These are phyloP conservation scores for Vanessa atalanta DNA, from an alignment of 1,140 invertebrate genomes.

Conservation along the genomic window DNA sequence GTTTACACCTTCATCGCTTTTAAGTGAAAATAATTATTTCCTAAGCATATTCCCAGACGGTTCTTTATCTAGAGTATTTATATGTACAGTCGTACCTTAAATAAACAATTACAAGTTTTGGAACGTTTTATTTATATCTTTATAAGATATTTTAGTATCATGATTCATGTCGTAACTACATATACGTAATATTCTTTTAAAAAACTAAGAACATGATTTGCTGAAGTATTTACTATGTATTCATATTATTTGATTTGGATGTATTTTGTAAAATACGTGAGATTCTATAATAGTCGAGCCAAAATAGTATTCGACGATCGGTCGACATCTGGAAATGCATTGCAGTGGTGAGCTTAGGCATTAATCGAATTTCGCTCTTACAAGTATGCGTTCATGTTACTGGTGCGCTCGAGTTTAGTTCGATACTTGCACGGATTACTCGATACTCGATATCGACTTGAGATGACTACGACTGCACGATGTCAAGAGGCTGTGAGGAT, in stretches of 20 bases:
- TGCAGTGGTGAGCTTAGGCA: constrained; percentile 49
- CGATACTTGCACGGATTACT: constrained; percentile 60
- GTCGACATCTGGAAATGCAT: constrained; percentile 30
- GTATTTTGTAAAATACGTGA: not conserved
- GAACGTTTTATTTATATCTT: too few relatives aligned
- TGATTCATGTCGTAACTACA: too few relatives aligned
- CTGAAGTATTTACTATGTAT: not conserved
- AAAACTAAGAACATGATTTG: not conserved
- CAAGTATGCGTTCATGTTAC: constrained; percentile 66
- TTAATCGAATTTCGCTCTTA: constrained; percentile 70
- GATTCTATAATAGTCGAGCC: constrained; percentile 26
- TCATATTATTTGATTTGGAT: not conserved
- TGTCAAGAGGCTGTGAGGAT: constrained; percentile 49
- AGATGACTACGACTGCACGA: constrained; percentile 60
- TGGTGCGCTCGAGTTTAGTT: constrained; percentile 54
- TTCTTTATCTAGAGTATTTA: not conserved
- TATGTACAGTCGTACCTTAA: not conserved
- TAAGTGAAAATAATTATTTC: constrained; percentile 13
- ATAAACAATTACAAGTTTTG: too few relatives aligned
- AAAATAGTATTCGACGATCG: constrained; percentile 50
- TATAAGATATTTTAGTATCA: too few relatives aligned
- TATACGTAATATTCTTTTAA: too few relatives aligned
- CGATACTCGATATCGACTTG: constrained; percentile 59
- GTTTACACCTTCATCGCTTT: constrained; percentile 15
- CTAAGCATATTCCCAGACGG: not conserved